A percentile compares a stretch with the other conserved stretches of the same genome.
Evolutionary conservation across 2,113 vertebrate species (phyloP).

Genomic region (Ameiurus melas): DNA sequence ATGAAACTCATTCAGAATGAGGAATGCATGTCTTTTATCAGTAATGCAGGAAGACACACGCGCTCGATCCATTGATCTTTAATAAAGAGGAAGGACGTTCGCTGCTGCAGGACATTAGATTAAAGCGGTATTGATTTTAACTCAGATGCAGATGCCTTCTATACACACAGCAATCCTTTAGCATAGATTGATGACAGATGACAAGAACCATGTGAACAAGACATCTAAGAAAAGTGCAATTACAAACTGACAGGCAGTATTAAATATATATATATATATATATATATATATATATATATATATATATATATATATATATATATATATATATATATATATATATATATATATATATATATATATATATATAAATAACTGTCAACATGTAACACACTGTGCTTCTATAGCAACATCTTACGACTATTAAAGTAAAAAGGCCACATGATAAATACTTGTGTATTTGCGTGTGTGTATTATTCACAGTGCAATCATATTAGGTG

Average conservation of each 20-base stretch:
- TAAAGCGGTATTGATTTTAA: conserved; percentile 16
- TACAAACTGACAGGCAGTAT: background rate
- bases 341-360: too few relatives aligned
- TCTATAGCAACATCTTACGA: background rate
- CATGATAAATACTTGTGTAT: conserved; percentile 13
- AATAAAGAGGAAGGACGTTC: conserved; percentile 28
- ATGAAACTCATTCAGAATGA: background rate
- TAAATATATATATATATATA: background rate
- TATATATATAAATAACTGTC: too few relatives aligned
- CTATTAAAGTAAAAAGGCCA: background rate
- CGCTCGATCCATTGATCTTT: conserved; percentile 30
- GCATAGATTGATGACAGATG: background rate
- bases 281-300: background rate
- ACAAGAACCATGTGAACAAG: background rate
- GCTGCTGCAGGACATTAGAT: conserved; percentile 18
- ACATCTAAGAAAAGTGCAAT: background rate
- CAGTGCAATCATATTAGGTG: conserved; percentile 19
- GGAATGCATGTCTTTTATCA: conserved; percentile 25
- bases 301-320: background rate
- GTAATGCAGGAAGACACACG: conserved; percentile 6
- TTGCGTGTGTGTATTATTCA: conserved; percentile 4
- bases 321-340: too few relatives aligned
- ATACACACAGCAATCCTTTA: background rate
- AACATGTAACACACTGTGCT: background rate
- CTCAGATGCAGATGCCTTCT: background rate